Percentiles rank a stretch among this genome's conserved stretches.
Conservation (phyloP, 2,797 vertebrate genomes). For the Pyrrhura leucotis region DNA sequence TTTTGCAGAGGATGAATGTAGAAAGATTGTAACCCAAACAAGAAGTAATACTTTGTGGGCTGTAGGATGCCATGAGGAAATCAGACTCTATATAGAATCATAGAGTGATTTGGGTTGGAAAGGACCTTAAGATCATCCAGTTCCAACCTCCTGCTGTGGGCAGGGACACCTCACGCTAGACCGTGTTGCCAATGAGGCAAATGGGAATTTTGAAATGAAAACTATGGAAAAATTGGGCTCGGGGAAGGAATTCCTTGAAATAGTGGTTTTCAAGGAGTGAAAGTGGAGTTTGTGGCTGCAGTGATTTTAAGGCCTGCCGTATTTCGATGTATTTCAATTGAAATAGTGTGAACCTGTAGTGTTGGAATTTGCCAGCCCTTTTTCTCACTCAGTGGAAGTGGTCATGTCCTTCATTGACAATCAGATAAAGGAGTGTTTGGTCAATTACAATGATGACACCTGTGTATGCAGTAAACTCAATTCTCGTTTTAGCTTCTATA, state of each 20-base stretch:
- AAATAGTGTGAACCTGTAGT: not conserved
- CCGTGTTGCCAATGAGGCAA: not conserved
- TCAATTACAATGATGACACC: not conserved
- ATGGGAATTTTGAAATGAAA: not conserved
- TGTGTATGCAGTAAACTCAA: not conserved
- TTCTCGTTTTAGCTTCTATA: not conserved
- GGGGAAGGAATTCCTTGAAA: not conserved
- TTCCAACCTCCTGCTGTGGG: not conserved
- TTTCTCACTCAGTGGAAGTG: not conserved
- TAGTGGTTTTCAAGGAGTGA: not conserved
- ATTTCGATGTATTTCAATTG: not conserved
- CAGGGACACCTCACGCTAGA: not conserved
- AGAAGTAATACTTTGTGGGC: not conserved
- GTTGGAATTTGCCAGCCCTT: not conserved
- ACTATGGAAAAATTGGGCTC: not conserved
- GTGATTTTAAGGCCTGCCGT: not conserved
- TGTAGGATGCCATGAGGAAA: not conserved
- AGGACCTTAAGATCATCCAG: not conserved
- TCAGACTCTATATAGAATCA: not conserved
- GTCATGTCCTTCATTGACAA: rapidly evolving
- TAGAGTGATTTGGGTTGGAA: not conserved
- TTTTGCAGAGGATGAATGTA: not conserved
- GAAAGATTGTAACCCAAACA: not conserved
- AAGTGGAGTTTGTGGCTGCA: not conserved
- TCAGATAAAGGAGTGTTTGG: not conserved